phyloP scores from a whole-genome alignment of 2,113 vertebrate species.

The Vicugna pacos region DNA sequence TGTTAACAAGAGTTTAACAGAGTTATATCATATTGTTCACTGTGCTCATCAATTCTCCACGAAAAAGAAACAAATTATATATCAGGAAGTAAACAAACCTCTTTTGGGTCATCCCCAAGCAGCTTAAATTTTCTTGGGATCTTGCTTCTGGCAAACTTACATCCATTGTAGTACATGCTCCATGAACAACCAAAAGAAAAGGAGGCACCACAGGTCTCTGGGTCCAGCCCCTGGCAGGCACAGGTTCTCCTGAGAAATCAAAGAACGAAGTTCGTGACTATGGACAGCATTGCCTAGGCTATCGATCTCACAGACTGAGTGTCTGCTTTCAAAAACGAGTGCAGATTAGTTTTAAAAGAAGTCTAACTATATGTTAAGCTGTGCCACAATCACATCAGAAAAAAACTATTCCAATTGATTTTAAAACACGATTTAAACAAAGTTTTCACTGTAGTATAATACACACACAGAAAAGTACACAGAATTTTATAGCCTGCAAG shows the following conservation, averaged over 20 bases:
- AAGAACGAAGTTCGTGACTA: constrained; percentile 50
- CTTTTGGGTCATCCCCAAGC: constrained; percentile 95
- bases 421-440: constrained; percentile 22
- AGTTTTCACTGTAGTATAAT: not conserved
- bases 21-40: not conserved
- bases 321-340: not conserved
- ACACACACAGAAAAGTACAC: not conserved
- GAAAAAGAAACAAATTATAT: constrained; percentile 28
- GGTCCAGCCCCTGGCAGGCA: constrained; percentile 96
- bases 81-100: constrained; percentile 89
- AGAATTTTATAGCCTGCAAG: not conserved
- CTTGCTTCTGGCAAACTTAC: constrained; percentile 99
- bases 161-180: constrained; percentile 99
- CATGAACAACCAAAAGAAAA: constrained; percentile 99
- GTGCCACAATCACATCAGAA: not conserved
- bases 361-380: not conserved
- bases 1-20: not conserved
- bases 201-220: constrained; percentile 95
- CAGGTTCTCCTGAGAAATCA: constrained; percentile 93
- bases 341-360: not conserved
- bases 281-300: not conserved
- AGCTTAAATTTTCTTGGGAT: constrained; percentile 98
- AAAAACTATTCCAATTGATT: not conserved
- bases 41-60: not conserved
- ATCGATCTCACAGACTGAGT: not conserved